Evolutionary conservation across 1,140 invertebrate species (phyloP).

Genomic region (Nasonia giraulti): DNA sequence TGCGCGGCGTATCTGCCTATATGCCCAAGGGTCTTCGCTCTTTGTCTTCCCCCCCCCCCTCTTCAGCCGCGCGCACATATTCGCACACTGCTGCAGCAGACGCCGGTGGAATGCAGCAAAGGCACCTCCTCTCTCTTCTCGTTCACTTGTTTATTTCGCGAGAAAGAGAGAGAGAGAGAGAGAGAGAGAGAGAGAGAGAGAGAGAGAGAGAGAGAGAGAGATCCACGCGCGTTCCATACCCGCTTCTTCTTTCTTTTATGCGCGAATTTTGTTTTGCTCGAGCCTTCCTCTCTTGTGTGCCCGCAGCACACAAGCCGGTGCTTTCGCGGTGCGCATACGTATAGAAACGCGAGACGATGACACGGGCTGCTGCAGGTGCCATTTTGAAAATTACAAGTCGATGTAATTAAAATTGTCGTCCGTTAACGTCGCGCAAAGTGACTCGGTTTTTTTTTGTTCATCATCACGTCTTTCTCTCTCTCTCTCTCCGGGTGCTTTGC

Average conservation of each 20-base stretch:
- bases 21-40: constrained; percentile 35
- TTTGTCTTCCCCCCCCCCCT: not conserved
- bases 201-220: no score
- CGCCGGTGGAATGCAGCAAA: constrained; percentile 69
- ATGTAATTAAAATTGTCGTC: not conserved
- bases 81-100: constrained; percentile 57
- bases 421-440: not conserved
- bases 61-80: not conserved
- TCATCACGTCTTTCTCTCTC: not conserved
- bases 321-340: not conserved
- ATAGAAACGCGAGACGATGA: constrained; percentile 21
- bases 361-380: not conserved
- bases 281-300: constrained; percentile 45
- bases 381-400: not conserved
- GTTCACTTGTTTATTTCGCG: constrained; percentile 68
- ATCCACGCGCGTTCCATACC: constrained; percentile 9
- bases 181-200: no score
- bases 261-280: constrained; percentile 51
- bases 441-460: not conserved
- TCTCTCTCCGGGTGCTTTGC: not conserved
- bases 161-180: not conserved
- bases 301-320: not conserved
- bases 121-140: constrained; percentile 62
- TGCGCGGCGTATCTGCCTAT: no score
- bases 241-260: constrained; percentile 42